phyloP scores from a whole-genome alignment of 2,797 vertebrate species.

The Artibeus jamaicensis region DNA sequence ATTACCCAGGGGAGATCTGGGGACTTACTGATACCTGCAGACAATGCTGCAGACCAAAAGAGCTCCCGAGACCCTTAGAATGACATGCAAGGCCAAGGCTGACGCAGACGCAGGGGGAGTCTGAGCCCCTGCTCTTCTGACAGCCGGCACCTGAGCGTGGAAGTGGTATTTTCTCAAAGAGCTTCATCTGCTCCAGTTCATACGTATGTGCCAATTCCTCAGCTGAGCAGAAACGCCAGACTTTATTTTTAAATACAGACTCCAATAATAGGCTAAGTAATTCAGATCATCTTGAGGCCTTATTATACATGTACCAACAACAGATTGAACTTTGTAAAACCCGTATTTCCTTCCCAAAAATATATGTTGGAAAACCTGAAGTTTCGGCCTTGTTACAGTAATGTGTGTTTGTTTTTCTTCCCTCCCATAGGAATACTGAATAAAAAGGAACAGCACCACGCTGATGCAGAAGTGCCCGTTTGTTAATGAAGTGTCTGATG shows the following conservation, averaged over 20 bases:
- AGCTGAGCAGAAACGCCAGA: neutral
- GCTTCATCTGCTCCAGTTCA: conserved; percentile 8
- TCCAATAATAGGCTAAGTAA: conserved; percentile 56
- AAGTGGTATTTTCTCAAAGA: conserved; percentile 50
- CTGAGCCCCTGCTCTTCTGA: conserved; percentile 25
- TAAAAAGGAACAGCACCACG: neutral
- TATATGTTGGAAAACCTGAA: conserved; percentile 15
- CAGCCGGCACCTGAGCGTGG: neutral
- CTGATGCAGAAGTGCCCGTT: neutral
- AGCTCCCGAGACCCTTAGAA: neutral
- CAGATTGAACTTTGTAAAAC: conserved; percentile 41
- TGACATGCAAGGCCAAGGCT: neutral
- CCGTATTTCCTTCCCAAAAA: conserved; percentile 32
- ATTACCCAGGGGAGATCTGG: neutral
- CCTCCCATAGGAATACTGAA: neutral
- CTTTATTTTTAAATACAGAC: conserved; percentile 57
- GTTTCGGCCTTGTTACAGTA: conserved; percentile 5
- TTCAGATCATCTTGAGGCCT: conserved; percentile 25
- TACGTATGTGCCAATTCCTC: conserved; percentile 8
- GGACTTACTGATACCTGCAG: neutral
- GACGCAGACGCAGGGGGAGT: neutral
- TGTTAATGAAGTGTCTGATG: neutral
- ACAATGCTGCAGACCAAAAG: neutral
- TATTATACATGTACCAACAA: conserved; percentile 35
- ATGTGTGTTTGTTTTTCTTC: neutral